Percentiles rank a stretch among this genome's conserved stretches.
These are phyloP conservation scores for Meloidogyne floridensis DNA, from an alignment of 1,140 invertebrate species.

Conservation along the genomic window DNA sequence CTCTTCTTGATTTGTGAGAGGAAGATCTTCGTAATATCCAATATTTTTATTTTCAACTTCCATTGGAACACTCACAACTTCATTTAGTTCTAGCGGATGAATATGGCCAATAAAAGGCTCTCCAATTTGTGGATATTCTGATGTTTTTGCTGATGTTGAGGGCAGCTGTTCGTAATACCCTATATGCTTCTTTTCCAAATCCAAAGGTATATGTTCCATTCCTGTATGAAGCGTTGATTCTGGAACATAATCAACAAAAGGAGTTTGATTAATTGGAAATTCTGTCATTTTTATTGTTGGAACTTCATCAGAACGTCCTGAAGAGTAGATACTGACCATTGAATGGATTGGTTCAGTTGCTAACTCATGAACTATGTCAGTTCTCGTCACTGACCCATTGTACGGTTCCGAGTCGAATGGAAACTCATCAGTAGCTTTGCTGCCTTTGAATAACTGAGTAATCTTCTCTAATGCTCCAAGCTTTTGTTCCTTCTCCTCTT, in stretches of 20 bases:
- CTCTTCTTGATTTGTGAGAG: too few relatives aligned
- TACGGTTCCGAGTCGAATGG: constrained; percentile 12
- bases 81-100: too few relatives aligned
- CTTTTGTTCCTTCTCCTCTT: neutral
- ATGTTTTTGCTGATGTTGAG: neutral
- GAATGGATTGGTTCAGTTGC: constrained; percentile 16
- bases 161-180: neutral
- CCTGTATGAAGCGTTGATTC: neutral
- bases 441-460: constrained; percentile 20
- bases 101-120: too few relatives aligned
- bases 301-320: constrained; percentile 42
- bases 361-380: constrained; percentile 17
- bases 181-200: neutral
- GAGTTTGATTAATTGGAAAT: neutral
- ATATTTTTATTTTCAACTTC: too few relatives aligned
- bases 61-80: too few relatives aligned
- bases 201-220: neutral
- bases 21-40: too few relatives aligned
- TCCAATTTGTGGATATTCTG: too few relatives aligned
- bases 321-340: constrained; percentile 29
- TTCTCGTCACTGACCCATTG: constrained; percentile 17
- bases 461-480: neutral
- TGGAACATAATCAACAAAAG: neutral
- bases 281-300: neutral
- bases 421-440: constrained; percentile 3